phyloP scores from a whole-genome alignment of 2,888 invertebrate genomes.

The Trichopoda pennipes region DNA sequence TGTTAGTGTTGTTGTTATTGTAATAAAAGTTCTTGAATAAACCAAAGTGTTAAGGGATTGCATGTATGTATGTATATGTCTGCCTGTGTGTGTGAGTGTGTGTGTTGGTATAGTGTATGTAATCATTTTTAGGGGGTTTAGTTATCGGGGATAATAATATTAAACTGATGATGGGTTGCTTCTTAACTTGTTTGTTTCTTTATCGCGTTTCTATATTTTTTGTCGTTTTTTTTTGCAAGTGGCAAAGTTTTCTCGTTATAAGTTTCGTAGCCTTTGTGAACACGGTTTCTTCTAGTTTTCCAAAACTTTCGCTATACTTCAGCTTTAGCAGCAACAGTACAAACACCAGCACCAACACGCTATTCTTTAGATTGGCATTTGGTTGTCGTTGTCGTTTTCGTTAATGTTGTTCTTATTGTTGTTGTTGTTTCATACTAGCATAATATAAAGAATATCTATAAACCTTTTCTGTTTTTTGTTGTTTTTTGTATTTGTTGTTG shows the following conservation, averaged over 20 bases:
- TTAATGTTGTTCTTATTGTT: too few relatives aligned
- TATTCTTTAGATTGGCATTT: slow-evolving; percentile 36
- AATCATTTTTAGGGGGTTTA: background rate
- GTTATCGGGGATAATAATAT: slow-evolving; percentile 14
- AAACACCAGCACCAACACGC: slow-evolving; percentile 23
- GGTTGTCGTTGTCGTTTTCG: slow-evolving; percentile 45
- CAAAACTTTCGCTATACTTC: slow-evolving; percentile 77
- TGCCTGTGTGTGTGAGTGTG: background rate
- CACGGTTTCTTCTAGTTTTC: slow-evolving; percentile 72
- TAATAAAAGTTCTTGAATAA: slow-evolving; percentile 65
- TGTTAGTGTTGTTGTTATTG: slow-evolving; percentile 14
- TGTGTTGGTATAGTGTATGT: too few relatives aligned
- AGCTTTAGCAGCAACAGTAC: slow-evolving; percentile 20
- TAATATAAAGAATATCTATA: slow-evolving; percentile 13
- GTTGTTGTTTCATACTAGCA: slow-evolving; percentile 12
- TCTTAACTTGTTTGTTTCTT: slow-evolving; percentile 74
- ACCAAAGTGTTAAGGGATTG: slow-evolving; percentile 45
- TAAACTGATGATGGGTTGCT: slow-evolving; percentile 62
- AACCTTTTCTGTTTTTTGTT: slow-evolving; percentile 40
- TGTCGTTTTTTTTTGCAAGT: slow-evolving; percentile 79
- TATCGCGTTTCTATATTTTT: slow-evolving; percentile 77
- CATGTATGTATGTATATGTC: background rate
- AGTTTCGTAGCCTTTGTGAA: slow-evolving; percentile 77
- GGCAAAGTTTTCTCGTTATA: slow-evolving; percentile 82
- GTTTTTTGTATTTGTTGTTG: slow-evolving; percentile 6